Evolutionary conservation across 2,113 vertebrate genomes (phyloP).

Genomic region (Pomatorhinus ruficollis): DNA sequence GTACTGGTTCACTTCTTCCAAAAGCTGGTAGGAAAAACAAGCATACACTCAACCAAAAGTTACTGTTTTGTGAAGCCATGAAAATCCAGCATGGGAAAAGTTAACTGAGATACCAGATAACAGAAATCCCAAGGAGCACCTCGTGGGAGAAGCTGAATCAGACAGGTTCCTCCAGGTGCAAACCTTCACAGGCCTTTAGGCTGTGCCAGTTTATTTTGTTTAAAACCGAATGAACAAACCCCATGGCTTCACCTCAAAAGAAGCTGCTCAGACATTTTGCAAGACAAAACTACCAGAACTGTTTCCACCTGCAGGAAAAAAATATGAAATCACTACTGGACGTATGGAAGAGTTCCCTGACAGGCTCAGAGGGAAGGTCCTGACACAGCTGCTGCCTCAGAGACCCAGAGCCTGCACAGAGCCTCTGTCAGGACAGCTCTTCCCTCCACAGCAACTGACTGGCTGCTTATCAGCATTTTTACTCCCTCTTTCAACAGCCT

Average conservation of each 20-base stretch:
- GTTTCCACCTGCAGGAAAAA: background rate
- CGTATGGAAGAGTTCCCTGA: background rate
- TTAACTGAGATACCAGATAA: background rate
- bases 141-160: background rate
- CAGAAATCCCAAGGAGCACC: background rate
- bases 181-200: background rate
- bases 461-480: background rate
- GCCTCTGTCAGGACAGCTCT: background rate
- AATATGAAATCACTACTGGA: rapidly evolving
- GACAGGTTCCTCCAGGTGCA: background rate
- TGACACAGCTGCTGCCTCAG: background rate
- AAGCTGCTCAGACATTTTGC: background rate
- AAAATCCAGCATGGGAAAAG: background rate
- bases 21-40: background rate
- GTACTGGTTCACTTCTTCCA: background rate
- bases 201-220: background rate
- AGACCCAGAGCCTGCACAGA: background rate
- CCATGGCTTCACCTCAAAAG: background rate
- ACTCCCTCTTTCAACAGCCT: background rate
- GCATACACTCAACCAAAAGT: background rate
- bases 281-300: background rate
- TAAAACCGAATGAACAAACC: background rate
- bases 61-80: background rate
- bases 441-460: background rate
- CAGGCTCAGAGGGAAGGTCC: background rate